A percentile compares a stretch with the other conserved stretches of the same genome.
These are phyloP conservation scores for Toxotes chatareus DNA, from an alignment of 2,113 vertebrate genomes.

Conservation along the genomic window DNA sequence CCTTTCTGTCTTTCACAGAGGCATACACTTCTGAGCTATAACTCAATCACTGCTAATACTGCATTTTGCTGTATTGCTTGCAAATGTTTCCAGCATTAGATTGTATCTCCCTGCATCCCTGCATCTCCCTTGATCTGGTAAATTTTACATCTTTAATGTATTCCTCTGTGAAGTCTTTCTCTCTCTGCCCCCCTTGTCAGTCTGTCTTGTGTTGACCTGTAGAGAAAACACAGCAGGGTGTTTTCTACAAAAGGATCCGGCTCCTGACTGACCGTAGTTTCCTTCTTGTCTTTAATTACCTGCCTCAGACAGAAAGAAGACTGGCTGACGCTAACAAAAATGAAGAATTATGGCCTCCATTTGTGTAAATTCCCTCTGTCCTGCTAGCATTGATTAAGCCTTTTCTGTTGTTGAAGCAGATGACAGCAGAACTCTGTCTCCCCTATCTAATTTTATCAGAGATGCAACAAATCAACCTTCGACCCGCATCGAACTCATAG, in stretches of 20 bases:
- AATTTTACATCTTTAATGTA: slow-evolving; percentile 48
- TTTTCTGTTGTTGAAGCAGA: slow-evolving; percentile 81
- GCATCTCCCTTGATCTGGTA: slow-evolving; percentile 44
- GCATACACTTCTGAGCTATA: slow-evolving; percentile 16
- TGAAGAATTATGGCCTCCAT: slow-evolving; percentile 76
- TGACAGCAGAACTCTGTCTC: slow-evolving; percentile 80
- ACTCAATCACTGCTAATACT: slow-evolving; percentile 63
- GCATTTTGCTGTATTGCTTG: slow-evolving; percentile 59
- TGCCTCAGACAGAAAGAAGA: slow-evolving; percentile 57
- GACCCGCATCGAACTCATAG: slow-evolving; percentile 73
- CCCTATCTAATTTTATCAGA: slow-evolving; percentile 86
- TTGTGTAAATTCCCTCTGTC: slow-evolving; percentile 74
- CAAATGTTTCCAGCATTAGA: slow-evolving; percentile 71
- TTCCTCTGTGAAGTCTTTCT: slow-evolving; percentile 18
- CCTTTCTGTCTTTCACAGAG: slow-evolving; percentile 60
- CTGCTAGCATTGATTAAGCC: slow-evolving; percentile 82
- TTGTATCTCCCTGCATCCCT: slow-evolving; percentile 4
- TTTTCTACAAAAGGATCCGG: slow-evolving; percentile 58
- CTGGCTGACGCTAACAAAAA: slow-evolving; percentile 72
- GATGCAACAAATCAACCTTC: slow-evolving; percentile 83
- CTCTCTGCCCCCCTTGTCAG: not conserved
- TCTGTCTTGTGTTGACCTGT: slow-evolving; percentile 26
- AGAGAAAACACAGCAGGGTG: slow-evolving; percentile 33
- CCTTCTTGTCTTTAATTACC: slow-evolving; percentile 56
- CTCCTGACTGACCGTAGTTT: slow-evolving; percentile 45